Evolutionary conservation across 2,797 vertebrate genomes (phyloP).

Genomic region (Leptatherina wallacei): DNA sequence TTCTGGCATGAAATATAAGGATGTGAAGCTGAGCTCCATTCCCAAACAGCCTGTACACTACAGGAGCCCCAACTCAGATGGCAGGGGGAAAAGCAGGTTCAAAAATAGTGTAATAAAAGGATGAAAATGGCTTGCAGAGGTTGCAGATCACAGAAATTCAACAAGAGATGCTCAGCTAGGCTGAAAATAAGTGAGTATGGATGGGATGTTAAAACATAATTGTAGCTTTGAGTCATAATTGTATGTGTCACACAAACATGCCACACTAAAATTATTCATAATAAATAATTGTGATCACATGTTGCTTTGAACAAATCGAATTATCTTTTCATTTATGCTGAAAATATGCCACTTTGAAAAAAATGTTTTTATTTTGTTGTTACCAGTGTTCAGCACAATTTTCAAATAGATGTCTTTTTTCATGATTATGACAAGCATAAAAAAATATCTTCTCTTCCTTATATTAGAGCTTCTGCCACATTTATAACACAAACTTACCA

Average conservation of each 20-base stretch:
- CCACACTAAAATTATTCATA: neutral
- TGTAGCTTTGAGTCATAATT: neutral
- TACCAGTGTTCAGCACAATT: too few relatives aligned
- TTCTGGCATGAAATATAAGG: neutral
- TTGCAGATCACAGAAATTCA: slow-evolving; percentile 18
- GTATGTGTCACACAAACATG: neutral
- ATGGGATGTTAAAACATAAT: slow-evolving; percentile 15
- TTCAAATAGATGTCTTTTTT: neutral
- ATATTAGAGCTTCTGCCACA: neutral
- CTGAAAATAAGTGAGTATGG: slow-evolving; percentile 7
- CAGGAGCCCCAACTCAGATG: neutral
- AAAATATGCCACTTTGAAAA: neutral
- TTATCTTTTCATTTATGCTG: neutral
- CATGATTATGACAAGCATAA: neutral
- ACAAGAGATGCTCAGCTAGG: neutral
- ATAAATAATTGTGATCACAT: neutral
- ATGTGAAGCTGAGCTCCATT: slow-evolving; percentile 4
- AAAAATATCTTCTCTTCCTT: neutral
- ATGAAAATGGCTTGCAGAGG: slow-evolving; percentile 20
- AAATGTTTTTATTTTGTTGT: too few relatives aligned
- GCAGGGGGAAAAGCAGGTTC: neutral
- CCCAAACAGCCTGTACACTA: neutral
- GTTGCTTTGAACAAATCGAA: neutral
- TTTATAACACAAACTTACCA: neutral
- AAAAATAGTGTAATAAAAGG: slow-evolving; percentile 8